These are phyloP conservation scores for Sphenopsis melanotis DNA, from an alignment of 2,797 vertebrate species.

Conservation along the genomic window DNA sequence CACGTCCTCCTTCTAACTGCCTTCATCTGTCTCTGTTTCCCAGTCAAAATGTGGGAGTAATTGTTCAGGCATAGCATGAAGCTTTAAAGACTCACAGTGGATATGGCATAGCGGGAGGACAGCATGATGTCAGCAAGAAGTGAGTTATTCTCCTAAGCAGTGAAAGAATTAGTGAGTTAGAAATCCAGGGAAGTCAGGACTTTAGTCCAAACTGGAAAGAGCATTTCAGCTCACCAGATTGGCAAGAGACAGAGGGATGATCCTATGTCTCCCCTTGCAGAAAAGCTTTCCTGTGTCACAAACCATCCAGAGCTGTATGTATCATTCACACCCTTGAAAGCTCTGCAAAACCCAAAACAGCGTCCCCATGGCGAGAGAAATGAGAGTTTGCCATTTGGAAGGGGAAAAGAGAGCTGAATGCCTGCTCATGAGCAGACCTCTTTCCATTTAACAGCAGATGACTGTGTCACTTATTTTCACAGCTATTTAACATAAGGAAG, in stretches of 20 bases:
- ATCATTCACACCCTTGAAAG: not conserved
- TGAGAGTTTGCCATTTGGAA: not conserved
- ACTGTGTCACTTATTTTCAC: not conserved
- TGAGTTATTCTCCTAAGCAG: constrained; percentile 12
- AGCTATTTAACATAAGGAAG: constrained; percentile 10
- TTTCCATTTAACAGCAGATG: not conserved
- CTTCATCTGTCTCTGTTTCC: constrained; percentile 37
- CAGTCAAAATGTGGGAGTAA: constrained; percentile 42
- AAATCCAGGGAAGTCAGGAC: not conserved
- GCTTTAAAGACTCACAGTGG: constrained; percentile 28
- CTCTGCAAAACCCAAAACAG: not conserved
- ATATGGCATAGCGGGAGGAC: not conserved
- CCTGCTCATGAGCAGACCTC: not conserved
- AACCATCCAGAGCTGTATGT: not conserved
- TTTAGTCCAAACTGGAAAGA: not conserved
- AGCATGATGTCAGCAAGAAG: constrained; percentile 33
- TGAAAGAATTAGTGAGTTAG: not conserved
- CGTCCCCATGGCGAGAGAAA: not conserved
- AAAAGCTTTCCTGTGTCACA: not conserved
- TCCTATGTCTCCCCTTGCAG: not conserved
- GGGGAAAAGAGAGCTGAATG: not conserved
- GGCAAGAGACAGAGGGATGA: not conserved
- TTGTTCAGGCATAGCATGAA: constrained; percentile 33
- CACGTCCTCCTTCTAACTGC: not conserved
- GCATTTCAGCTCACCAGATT: not conserved